Percentiles rank a stretch among this genome's conserved stretches.
phyloP scores from a whole-genome alignment of 2,113 vertebrate species.

The Podilymbus podiceps region DNA sequence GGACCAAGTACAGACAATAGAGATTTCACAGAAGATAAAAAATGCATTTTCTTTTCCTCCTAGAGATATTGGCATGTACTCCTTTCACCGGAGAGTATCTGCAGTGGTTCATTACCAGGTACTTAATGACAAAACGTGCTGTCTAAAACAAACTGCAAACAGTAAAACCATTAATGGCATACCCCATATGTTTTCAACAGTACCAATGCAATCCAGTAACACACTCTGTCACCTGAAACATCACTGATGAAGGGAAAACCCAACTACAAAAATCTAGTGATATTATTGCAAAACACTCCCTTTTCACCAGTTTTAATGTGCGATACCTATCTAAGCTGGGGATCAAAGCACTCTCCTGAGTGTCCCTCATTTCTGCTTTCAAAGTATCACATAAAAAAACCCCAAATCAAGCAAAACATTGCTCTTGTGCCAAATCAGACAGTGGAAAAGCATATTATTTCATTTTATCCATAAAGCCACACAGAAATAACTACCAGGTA shows the following conservation, averaged over 20 bases:
- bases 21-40: neutral
- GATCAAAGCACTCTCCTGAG: neutral
- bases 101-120: slow-evolving; percentile 52
- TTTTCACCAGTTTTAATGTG: neutral
- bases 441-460: neutral
- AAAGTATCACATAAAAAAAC: neutral
- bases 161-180: neutral
- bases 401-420: too few species aligned
- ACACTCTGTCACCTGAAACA: neutral
- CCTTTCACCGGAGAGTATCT: neutral
- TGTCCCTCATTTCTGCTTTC: neutral
- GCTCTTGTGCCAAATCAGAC: neutral
- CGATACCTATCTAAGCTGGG: neutral
- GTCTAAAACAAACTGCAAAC: slow-evolving; percentile 13
- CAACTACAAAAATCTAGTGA: neutral
- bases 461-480: neutral
- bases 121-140: slow-evolving; percentile 40
- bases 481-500: neutral
- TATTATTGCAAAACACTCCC: neutral
- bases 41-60: neutral
- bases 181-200: slow-evolving; percentile 1
- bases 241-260: neutral
- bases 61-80: neutral
- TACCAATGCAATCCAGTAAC: neutral
- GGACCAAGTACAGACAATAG: neutral